Base-by-base conservation (phyloP, 2,113 vertebrate species). In the Calidris pugnax region DNA sequence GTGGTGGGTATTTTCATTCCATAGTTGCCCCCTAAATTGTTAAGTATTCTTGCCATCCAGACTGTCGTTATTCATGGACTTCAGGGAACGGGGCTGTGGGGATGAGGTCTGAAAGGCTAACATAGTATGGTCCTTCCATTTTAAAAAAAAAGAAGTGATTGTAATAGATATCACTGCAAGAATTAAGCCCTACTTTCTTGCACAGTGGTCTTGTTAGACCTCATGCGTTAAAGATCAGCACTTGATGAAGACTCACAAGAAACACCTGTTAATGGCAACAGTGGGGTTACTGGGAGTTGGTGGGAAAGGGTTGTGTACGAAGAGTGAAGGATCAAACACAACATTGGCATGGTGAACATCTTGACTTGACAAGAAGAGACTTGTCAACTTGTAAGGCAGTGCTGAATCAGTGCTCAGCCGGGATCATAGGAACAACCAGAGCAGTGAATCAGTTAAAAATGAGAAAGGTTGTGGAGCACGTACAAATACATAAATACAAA, bases 401-500 rank as follows among this genome's bases (percentile, higher is more conserved):
- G 41, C 50, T 60, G 57, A 51, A 53, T 33, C 19, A 24, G 19
- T 9, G 12, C 43, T 74, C 24, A 53, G 21, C 13, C 3, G 1
- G 69, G 56, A 85, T 78, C 69, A 22, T 0, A 39, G n/a, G 85
- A 85, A 59, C 55, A 69, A 81, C 23, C 41, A 62, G 56, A n/a
- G 68, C 53, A 35, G 55, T 1, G 27, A 62, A 62, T 30, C 30
- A 27, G 62, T 68, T 85, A 79, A 83, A 90, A 85, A 73, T 0
- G 6, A 86, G 48, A n/a, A 48, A 68, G 63, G 67, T 9, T 83
- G 90, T 0, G 0, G 74, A 73, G 62, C 53, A 13, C 0, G 2
- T 16, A 33, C 64, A 22, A 51, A 89, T 16, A 33, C 64, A 22
- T 48, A 89, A 90, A 80, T 5, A 37, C 80, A 72, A 72, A 68